Conservation (phyloP, 2,113 vertebrate species). For the Morone chrysops region DNA sequence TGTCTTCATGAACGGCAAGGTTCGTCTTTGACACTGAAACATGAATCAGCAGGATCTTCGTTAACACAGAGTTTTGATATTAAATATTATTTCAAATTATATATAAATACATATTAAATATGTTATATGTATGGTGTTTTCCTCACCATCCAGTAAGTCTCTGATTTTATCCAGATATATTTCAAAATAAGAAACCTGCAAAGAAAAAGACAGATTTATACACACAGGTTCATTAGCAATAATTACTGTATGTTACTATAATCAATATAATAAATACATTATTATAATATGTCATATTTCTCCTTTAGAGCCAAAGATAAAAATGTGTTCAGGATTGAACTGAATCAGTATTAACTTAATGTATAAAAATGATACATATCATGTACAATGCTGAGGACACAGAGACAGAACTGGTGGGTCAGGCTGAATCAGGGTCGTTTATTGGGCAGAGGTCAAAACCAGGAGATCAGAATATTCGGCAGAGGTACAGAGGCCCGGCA, state of each 20-base stretch:
- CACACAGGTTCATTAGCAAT: not conserved
- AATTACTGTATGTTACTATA: not conserved
- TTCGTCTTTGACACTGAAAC: conserved; percentile 93
- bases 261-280: not conserved
- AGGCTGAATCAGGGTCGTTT: no score
- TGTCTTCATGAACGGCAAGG: conserved; percentile 93
- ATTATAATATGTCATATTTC: not conserved
- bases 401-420: no score
- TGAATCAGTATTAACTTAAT: no score
- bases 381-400: no score
- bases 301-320: not conserved
- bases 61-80: no score
- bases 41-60: not conserved
- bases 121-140: not conserved
- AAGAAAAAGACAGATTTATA: conserved; percentile 32
- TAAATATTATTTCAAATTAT: no score
- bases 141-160: conserved; percentile 94
- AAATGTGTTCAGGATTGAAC: no score
- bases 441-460: no score
- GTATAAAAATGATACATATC: no score
- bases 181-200: conserved; percentile 98
- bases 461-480: no score
- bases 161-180: conserved; percentile 99
- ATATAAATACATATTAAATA: not conserved
- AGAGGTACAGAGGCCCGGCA: no score